Base-by-base conservation (phyloP, 2,888 invertebrate genomes). In the Glomeris marginata region DNA sequence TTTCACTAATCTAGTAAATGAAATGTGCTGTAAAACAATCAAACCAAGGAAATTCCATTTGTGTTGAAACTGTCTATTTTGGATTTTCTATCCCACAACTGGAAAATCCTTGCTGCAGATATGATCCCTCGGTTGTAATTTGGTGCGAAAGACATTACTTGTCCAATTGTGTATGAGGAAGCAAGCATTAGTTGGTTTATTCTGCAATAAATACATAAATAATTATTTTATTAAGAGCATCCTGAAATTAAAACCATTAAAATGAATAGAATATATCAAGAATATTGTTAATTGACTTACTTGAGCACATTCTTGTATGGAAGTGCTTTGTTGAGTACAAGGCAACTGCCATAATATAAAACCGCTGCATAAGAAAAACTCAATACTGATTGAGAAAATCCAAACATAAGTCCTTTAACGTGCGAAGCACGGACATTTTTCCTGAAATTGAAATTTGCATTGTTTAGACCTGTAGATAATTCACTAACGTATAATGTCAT, bases 291-390 rank as follows among this genome's bases (percentile, higher is more conserved):
- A 28, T 28, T 28, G 45, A 64, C 74, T 74, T 67, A 84, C 83
- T 80, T 82, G 58, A 83, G 81, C 37, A 82, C 77, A 54, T 74
- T 67, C 62, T 78, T 74, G 62, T 80, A 82, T 2, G 66, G 69
- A 54, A 81, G 63, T 43, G 72, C 73, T 18, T 71, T 69, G 44
- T 75, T 67, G 5, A 80, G 76, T 20, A 82, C 78, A 21, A 82
- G 68, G 44, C 74, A 70, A 1, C 81, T 81, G 0, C 83, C 83
- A 60, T 82, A 83, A 66, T 77, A 81, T 41, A 83, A 68, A 35
- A 78, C 75, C 1, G 79, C 64, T 1, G 80, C 80, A 61, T 84
- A 84, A 0, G 80, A 80, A 11, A 81, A 73, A 54, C 80, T 78
- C 0, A 81, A 81, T 3, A 77, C 74, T 1, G 78, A 74, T 63